Evolutionary conservation across 2,888 invertebrate species (phyloP), one percentile per base, ranked within the genome.

Genomic region (Cryptocephalus moraei): DNA sequence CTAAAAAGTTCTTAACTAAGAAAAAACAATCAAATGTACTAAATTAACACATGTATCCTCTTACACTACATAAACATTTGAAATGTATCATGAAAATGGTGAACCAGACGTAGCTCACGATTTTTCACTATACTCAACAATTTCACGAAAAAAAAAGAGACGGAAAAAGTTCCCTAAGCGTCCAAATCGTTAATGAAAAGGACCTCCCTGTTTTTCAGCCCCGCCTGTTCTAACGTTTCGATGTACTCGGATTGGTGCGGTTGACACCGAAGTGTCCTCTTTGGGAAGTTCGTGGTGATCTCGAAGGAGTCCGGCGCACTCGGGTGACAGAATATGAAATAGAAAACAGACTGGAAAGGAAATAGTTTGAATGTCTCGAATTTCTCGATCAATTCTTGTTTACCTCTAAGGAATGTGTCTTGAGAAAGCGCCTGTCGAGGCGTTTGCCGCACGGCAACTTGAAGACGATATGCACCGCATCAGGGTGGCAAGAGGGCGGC

Each of bases 241-340:
- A 78, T 71, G 39, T 73, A 71, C 42, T 73, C 68, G 56, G 69
- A 67, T 56, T 51, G 47, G 6, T 57, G 53, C 1, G 82, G 80
- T 41, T 72, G 69, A 63, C 84, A 82, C 4, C 82, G 78, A 46
- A 96, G 74, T 51, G 86, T 81, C 54, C 90, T 81, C 66, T 91
- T 89, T 1, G 96, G 96, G 69, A 91, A 96, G 74, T 94, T 95
- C 55, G 92, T 93, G 43, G 91, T 91, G 54, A 96, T 91, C 75
- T 95, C 92, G 68, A 96, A 96, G 66, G 86, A 84, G 66, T 91
- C 81, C 1, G 96, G 96, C 10, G 95, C 85, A 59, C 85, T 82
- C 4, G 92, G 91, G 73, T 96, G 92, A 66, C 94, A 93, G 73
- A 95, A 94, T 55, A 96, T 89, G 74, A 88, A 96, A 71, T 91